Conservation (phyloP, 2,113 vertebrate species). For the Phyllostomus discolor region DNA sequence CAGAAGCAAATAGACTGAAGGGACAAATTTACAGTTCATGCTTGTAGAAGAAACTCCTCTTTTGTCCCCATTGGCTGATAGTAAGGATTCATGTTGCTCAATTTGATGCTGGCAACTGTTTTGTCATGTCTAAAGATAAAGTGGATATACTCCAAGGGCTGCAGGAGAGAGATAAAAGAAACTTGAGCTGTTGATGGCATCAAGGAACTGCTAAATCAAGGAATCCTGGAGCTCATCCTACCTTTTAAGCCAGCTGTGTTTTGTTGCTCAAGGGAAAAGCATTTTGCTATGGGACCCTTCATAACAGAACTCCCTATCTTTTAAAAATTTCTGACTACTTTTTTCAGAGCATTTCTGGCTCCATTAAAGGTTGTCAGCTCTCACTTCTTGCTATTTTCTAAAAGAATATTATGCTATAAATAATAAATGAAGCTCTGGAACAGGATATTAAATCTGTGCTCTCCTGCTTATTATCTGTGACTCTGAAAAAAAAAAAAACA, state of each 20-base stretch:
- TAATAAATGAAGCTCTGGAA: background rate
- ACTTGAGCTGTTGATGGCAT: background rate
- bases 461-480: background rate
- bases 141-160: background rate
- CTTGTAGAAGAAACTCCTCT: background rate
- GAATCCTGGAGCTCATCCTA: background rate
- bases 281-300: background rate
- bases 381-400: constrained; percentile 26
- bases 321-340: background rate
- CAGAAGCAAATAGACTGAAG: background rate
- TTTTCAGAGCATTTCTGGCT: constrained; percentile 14
- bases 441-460: background rate
- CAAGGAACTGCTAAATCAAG: background rate
- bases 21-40: background rate
- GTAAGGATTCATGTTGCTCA: background rate
- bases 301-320: background rate
- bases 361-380: background rate
- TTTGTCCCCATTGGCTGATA: background rate
- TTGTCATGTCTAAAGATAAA: background rate
- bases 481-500: background rate
- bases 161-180: background rate
- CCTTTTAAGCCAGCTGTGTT: background rate
- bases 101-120: background rate
- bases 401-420: background rate
- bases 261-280: constrained; percentile 9